Evolutionary conservation across 1,140 invertebrate genomes (phyloP).

Genomic region (Fopius arisanus): DNA sequence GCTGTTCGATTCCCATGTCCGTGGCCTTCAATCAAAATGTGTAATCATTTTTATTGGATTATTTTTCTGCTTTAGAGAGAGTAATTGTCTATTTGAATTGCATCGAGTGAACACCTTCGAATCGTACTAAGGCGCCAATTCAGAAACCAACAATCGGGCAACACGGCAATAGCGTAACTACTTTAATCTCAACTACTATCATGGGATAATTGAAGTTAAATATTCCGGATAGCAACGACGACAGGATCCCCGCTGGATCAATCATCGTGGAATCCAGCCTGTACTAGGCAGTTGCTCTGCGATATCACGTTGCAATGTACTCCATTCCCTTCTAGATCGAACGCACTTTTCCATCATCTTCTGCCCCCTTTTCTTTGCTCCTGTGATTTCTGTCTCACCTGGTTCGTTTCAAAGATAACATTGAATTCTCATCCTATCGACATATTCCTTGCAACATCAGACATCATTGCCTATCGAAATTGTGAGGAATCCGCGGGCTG

Average conservation of each 20-base stretch:
- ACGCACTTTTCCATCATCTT: slow-evolving; percentile 13
- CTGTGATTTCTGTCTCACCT: neutral
- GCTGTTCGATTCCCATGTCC: too few species aligned
- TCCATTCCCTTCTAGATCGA: slow-evolving; percentile 35
- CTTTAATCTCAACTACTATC: slow-evolving; percentile 35
- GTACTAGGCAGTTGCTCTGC: slow-evolving; percentile 31
- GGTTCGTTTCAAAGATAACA: neutral
- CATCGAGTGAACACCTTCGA: slow-evolving; percentile 29
- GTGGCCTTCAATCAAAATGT: too few species aligned
- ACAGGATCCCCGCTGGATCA: slow-evolving; percentile 19
- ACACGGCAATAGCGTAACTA: slow-evolving; percentile 37
- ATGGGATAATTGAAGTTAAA: slow-evolving; percentile 41
- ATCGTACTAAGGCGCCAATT: slow-evolving; percentile 15
- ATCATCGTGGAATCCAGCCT: slow-evolving; percentile 42
- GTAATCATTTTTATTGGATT: too few species aligned
- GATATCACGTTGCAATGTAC: slow-evolving; percentile 20
- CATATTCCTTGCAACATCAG: neutral
- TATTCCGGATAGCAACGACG: slow-evolving; percentile 34
- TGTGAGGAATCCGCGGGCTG: neutral
- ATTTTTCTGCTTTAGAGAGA: too few species aligned
- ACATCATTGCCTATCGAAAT: neutral
- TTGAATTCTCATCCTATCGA: neutral
- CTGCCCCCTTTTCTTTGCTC: neutral
- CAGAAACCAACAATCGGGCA: slow-evolving; percentile 16
- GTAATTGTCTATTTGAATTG: slow-evolving; percentile 19